Conservation (phyloP, 2,888 invertebrate species). For the Tanypteryx hageni region DNA sequence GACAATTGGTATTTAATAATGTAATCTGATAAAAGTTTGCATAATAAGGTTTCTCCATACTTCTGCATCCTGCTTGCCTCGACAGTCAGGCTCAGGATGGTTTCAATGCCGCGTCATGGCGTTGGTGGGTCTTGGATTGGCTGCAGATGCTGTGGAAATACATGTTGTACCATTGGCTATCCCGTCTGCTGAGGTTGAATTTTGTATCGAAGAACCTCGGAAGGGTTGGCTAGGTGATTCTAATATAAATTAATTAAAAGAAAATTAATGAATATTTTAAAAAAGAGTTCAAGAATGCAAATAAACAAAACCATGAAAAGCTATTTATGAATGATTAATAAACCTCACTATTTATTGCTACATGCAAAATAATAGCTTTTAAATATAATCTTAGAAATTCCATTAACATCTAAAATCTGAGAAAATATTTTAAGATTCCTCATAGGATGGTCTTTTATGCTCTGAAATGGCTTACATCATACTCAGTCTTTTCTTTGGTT, state of each 20-base stretch:
- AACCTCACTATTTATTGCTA: not conserved
- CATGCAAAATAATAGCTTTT: not conserved
- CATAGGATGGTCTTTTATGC: too few species aligned
- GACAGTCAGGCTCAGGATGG: slow-evolving; percentile 83
- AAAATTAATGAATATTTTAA: not conserved
- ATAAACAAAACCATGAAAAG: not conserved
- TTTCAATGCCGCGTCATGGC: slow-evolving; percentile 82
- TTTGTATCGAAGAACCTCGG: slow-evolving; percentile 84
- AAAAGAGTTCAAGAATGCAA: not conserved
- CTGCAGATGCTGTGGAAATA: slow-evolving; percentile 83
- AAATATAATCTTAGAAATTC: not conserved
- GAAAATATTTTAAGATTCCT: too few species aligned
- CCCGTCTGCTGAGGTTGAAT: slow-evolving; percentile 86
- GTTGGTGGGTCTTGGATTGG: slow-evolving; percentile 82
- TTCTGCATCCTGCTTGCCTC: slow-evolving; percentile 64
- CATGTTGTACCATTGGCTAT: slow-evolving; percentile 84
- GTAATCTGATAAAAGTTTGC: not conserved
- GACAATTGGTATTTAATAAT: not conserved
- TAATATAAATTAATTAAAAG: slow-evolving; percentile 29
- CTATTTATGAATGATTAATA: not conserved
- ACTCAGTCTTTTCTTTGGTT: too few species aligned
- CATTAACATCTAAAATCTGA: too few species aligned
- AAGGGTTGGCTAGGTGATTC: slow-evolving; percentile 85
- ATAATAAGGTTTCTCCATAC: slow-evolving; percentile 29
- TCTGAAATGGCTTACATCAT: too few species aligned